Base-by-base conservation (phyloP, 2,888 invertebrate species). In the Cinara cedri region DNA sequence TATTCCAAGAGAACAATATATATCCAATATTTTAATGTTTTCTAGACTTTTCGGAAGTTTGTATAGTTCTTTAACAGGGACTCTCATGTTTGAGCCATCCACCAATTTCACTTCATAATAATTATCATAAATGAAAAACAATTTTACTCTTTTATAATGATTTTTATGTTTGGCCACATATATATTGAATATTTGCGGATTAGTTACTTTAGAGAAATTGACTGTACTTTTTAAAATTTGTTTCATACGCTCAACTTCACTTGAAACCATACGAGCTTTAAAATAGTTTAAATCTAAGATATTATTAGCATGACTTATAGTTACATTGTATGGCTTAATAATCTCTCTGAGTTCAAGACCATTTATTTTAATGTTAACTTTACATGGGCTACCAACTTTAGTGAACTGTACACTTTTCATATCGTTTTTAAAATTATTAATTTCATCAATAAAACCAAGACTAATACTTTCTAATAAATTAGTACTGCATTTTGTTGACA, bases 131-230 rank as follows among this genome's bases (percentile, higher is more conserved):
- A n/a, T n/a, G n/a, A n/a, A n/a, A n/a, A 24, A 21, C 8, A 21
- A 65, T 65, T 46, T 65, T 65, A 65, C 44, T 44, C 21, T 65
- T 16, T 65, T 65, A 21, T 46, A 65, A 21, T 65, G 46, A 14
- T 21, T 1, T 3, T 65, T 1, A 14, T 21, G 13, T 24, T 16
- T 21, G 44, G 16, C 3, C 10, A 65, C 16, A 14, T 65, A 65
- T 21, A 46, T 14, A 46, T 65, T 3, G 1, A 14, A 46, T 1
- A 65, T 0, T 46, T 21, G 3, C 21, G 65, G 44, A 0, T 65
- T 21, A 9, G 65, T 3, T 21, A 46, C 44, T 46, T 16, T 9
- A 14, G 6, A 2, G 13, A 24, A 44, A 9, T 13, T 46, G 21
- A 21, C 19, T 24, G 44, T 65, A 10, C 19, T 21, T 0, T 24